Evolutionary conservation across 2,888 invertebrate species (phyloP).

Genomic region (Lycaena phlaeas): DNA sequence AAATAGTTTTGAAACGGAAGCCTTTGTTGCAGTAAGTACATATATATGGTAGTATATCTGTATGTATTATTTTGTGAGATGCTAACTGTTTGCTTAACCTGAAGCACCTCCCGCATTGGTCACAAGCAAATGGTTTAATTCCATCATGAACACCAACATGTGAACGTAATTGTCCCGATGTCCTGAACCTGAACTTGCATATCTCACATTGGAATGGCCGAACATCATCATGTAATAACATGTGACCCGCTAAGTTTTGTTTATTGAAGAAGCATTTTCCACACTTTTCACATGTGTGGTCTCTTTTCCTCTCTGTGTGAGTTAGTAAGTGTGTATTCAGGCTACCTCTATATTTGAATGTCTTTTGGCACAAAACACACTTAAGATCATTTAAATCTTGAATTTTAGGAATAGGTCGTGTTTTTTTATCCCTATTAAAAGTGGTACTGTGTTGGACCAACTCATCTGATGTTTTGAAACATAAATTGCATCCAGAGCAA

Average conservation of each 20-base stretch:
- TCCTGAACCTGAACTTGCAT: conserved; percentile 40
- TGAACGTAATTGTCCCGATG: conserved; percentile 32
- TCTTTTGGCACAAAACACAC: conserved; percentile 42
- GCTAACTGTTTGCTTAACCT: conserved; percentile 80
- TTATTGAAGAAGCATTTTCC: conserved; percentile 43
- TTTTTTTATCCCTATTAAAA: conserved; percentile 30
- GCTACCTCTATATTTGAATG: conserved; percentile 33
- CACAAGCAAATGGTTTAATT: conserved; percentile 52
- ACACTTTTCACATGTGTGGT: conserved; percentile 47
- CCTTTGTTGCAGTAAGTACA: conserved; percentile 83
- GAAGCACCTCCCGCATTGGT: conserved; percentile 53
- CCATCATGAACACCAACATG: conserved; percentile 60
- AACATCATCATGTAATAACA: conserved; percentile 36
- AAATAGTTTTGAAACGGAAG: conserved; percentile 83
- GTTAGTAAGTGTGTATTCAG: conserved; percentile 66
- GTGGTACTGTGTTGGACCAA: conserved; percentile 30
- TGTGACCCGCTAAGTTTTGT: conserved; percentile 33
- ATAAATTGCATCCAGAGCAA: conserved; percentile 42
- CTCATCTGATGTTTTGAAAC: conserved; percentile 30
- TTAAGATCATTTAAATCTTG: conserved; percentile 28
- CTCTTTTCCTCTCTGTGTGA: conserved; percentile 58
- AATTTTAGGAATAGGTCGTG: conserved; percentile 22
- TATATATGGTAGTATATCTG: conserved; percentile 82
- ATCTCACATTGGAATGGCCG: conserved; percentile 47
- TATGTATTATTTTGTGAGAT: conserved; percentile 83